Evolutionary conservation across 2,888 invertebrate species (phyloP).

Genomic region (Drosophila borealis): DNA sequence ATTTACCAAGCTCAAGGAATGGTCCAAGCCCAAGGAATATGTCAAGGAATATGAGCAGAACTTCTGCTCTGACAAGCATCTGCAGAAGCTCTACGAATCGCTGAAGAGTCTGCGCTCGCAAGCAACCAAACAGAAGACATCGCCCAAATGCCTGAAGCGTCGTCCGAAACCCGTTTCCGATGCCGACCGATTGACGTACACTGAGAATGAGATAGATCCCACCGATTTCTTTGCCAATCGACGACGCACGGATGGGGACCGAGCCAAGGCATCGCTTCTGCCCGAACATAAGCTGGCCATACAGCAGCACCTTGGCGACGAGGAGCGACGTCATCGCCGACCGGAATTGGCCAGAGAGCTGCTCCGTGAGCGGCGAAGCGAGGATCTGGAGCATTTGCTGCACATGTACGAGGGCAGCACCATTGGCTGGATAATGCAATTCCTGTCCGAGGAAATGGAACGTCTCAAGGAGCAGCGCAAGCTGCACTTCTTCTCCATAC

Average conservation of each 20-base stretch:
- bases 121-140: slow-evolving; percentile 58
- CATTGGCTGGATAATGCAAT: slow-evolving; percentile 90
- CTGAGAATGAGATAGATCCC: slow-evolving; percentile 19
- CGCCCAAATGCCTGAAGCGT: slow-evolving; percentile 74
- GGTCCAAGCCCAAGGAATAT: slow-evolving; percentile 81
- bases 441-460: slow-evolving; percentile 91
- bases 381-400: slow-evolving; percentile 85
- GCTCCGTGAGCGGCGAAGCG: slow-evolving; percentile 77
- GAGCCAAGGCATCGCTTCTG: rapidly evolving
- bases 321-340: not conserved
- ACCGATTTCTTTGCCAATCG: slow-evolving; percentile 13
- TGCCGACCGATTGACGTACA: not conserved
- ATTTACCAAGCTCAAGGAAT: slow-evolving; percentile 76
- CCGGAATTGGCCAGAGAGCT: slow-evolving; percentile 29
- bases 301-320: slow-evolving; percentile 3
- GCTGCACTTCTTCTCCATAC: slow-evolving; percentile 91
- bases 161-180: slow-evolving; percentile 23
- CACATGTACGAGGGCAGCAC: slow-evolving; percentile 90
- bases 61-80: slow-evolving; percentile 81
- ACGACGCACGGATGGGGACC: rapidly evolving
- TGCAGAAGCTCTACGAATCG: slow-evolving; percentile 82
- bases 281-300: slow-evolving; percentile 19
- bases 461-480: slow-evolving; percentile 91
- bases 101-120: slow-evolving; percentile 73
- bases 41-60: slow-evolving; percentile 81